Evolutionary conservation across 2,797 vertebrate genomes (phyloP), one percentile per base, ranked within the genome.

Genomic region (Coreius guichenoti): DNA sequence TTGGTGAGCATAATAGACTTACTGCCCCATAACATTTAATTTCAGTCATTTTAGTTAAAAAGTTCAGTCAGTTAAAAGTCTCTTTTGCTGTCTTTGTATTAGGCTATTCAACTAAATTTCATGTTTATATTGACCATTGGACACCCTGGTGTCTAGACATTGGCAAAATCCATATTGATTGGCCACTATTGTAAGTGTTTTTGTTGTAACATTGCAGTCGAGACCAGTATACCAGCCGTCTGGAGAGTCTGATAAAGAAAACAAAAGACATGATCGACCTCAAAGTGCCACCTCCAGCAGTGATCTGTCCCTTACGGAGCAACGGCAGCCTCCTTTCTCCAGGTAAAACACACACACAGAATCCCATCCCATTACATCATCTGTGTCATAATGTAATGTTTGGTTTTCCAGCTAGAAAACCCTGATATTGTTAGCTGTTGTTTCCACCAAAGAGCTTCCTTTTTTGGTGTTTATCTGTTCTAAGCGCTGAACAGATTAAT

Each of bases 191-290:
- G 45, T 39, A 70, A 72, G 9, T 19, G n/a, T 63, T 17, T 63
- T 82, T 6, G 8, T 88, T 87, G 29, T 51, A 85, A 36, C 89
- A 47, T 47, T 87, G 21, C 68, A 95, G 94, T 90, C 94, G 87
- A 96, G 92, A 89, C 96, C 96, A 43, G 94, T 95, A 86, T 99
- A 98, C 93, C 98, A 99, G 5, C 98, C 98, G 1, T 99, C 98
- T 83, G 98, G 98, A 87, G 98, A 99, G 92, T 99, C 98, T 0
- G 98, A 99, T 92, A 99, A 99, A 92, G 98, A 99, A 90, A 99
- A 99, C 93, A 98, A 96, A 90, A 95, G 93, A 88, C 95, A 97
- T 3, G 97, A 97, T 80, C 95, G 96, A 82, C 95, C 96, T 47
- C 96, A 95, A 4, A 99, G 98, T 83, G 96, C 97, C 67, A 96